These are phyloP conservation scores for Cylloceria caligata DNA, from an alignment of 2,888 invertebrate genomes.

Conservation along the genomic window DNA sequence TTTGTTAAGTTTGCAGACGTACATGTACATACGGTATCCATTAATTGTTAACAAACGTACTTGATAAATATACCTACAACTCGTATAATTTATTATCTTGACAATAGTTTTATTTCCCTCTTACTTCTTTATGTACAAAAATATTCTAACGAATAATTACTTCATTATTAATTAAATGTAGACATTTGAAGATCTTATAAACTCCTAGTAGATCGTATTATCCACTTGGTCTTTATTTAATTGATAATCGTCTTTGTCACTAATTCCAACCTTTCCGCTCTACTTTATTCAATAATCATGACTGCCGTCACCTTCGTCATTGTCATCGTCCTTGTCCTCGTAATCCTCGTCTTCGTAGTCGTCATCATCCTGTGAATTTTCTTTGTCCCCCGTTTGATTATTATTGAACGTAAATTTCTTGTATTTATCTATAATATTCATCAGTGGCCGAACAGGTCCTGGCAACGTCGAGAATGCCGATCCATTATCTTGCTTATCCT, in stretches of 20 bases:
- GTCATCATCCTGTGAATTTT: not conserved
- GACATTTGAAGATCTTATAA: not conserved
- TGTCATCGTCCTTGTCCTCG: not conserved
- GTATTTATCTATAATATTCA: not conserved
- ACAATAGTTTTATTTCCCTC: not conserved
- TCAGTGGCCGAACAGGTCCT: not conserved
- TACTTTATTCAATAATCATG: conserved; percentile 13
- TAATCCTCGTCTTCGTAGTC: no score
- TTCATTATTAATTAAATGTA: not conserved
- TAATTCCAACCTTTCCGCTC: not conserved
- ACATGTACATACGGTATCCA: conserved; percentile 77
- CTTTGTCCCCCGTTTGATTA: not conserved
- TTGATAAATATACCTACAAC: conserved; percentile 15
- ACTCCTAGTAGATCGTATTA: not conserved
- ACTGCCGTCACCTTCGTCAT: not conserved
- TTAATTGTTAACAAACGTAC: conserved; percentile 74
- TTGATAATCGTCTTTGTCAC: not conserved
- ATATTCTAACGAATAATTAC: not conserved
- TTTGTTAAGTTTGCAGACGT: conserved; percentile 72
- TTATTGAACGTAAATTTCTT: not conserved
- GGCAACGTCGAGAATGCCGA: not conserved
- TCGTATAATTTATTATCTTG: not conserved
- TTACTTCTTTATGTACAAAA: not conserved
- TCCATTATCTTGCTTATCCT: not conserved
- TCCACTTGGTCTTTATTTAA: not conserved